phyloP scores from a whole-genome alignment of 2,113 vertebrate species.

The Phyllostomus discolor region DNA sequence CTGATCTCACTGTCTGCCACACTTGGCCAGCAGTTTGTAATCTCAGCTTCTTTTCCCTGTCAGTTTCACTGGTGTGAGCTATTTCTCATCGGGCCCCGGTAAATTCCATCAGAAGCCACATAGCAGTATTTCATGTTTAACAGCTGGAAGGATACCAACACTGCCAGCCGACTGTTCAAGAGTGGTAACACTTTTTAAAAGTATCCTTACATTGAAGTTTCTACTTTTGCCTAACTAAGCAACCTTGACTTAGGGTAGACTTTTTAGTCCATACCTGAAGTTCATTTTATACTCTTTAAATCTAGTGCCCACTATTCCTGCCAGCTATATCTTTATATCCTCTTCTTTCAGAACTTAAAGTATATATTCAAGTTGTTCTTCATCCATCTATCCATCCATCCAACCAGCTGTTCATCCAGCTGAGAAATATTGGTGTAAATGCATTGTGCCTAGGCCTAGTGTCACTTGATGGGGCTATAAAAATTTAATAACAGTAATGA shows the following conservation, averaged over 20 bases:
- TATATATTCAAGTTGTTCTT: not conserved
- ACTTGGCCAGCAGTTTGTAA: not conserved
- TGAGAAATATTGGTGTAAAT: not conserved
- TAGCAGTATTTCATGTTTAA: not conserved
- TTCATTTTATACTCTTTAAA: not conserved
- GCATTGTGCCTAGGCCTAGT: not conserved
- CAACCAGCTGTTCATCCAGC: not conserved
- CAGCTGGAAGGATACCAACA: not conserved
- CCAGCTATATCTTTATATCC: not conserved
- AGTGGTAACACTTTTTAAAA: not conserved
- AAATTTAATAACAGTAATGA: not conserved
- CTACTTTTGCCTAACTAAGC: not conserved
- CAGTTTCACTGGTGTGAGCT: not conserved
- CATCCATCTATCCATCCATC: not conserved
- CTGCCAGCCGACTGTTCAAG: not conserved
- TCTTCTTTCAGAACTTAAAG: not conserved
- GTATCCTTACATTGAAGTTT: not conserved
- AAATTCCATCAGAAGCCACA: slow-evolving; percentile 34
- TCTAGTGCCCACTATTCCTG: not conserved
- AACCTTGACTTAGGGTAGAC: not conserved
- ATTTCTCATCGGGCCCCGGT: not conserved
- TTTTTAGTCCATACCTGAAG: not conserved
- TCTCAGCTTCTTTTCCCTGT: not conserved
- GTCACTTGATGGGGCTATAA: not conserved
- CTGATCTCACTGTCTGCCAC: not conserved